A percentile compares a stretch with the other conserved stretches of the same genome.
These are phyloP conservation scores for Cyanoramphus novaezelandiae DNA, from an alignment of 2,113 vertebrate species.

Conservation along the genomic window DNA sequence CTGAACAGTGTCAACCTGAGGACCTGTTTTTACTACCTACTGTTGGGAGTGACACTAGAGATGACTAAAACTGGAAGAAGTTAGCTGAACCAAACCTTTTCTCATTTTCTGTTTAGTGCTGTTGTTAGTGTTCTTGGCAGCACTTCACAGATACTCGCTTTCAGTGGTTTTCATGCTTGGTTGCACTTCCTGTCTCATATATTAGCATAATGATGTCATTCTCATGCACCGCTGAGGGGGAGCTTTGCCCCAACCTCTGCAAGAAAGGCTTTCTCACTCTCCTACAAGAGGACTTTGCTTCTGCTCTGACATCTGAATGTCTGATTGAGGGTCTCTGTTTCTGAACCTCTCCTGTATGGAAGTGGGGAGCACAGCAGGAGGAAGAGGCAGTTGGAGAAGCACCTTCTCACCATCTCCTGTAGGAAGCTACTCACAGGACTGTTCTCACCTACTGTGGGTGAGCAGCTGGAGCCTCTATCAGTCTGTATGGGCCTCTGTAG, in stretches of 20 bases:
- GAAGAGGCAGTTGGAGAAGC: not conserved
- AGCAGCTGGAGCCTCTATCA: accelerated
- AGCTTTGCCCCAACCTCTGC: not conserved
- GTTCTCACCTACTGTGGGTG: not conserved
- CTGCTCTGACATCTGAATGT: not conserved
- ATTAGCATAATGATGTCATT: conserved; percentile 12
- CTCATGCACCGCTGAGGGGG: accelerated
- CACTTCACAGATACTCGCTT: not conserved
- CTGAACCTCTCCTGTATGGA: not conserved
- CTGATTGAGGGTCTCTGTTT: not conserved
- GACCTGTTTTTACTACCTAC: not conserved
- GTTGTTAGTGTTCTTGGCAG: conserved; percentile 5
- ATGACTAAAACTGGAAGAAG: conserved; percentile 22
- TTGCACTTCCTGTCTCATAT: conserved; percentile 30
- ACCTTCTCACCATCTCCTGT: accelerated
- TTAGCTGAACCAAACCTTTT: not conserved
- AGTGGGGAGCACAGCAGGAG: not conserved
- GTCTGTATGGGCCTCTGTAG: not conserved
- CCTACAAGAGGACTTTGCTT: not conserved
- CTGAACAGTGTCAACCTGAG: not conserved
- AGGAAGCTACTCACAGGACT: not conserved
- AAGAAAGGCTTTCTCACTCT: not conserved
- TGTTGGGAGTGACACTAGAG: not conserved
- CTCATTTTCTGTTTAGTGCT: not conserved
- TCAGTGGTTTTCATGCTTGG: not conserved